Evolutionary conservation across 2,888 invertebrate species (phyloP).

Genomic region (Iselma pallidipennis): DNA sequence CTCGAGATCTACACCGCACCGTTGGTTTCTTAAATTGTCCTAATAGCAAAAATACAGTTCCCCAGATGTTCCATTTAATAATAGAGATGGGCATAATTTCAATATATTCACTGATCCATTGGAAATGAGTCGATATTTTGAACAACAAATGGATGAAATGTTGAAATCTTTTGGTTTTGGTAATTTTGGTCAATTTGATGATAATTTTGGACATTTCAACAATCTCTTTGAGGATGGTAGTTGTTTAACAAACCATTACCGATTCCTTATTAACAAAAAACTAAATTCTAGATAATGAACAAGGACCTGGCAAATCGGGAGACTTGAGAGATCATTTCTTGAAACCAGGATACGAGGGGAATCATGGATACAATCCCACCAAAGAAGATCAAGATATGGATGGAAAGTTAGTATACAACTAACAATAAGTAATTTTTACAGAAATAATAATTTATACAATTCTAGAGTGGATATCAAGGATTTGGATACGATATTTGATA

Average conservation of each 20-base stretch:
- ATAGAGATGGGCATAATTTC: constrained; percentile 48
- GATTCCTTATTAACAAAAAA: neutral
- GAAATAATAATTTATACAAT: neutral
- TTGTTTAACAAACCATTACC: neutral
- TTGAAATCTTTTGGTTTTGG: constrained; percentile 57
- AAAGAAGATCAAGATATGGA: constrained; percentile 53
- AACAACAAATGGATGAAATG: constrained; percentile 63
- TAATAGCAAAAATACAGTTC: neutral
- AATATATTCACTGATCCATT: constrained; percentile 63
- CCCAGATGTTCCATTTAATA: neutral
- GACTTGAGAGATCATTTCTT: constrained; percentile 60
- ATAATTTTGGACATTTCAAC: neutral
- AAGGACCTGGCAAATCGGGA: constrained; percentile 25
- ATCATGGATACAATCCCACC: constrained; percentile 5
- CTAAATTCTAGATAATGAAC: constrained; percentile 11
- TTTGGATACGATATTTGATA: constrained; percentile 37
- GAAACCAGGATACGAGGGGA: constrained; percentile 57
- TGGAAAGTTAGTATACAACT: constrained; percentile 57
- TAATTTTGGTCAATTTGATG: constrained; percentile 17
- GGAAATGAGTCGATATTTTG: constrained; percentile 65
- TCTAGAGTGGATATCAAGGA: constrained; percentile 40
- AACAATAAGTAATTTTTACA: neutral
- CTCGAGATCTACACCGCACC: too few species aligned
- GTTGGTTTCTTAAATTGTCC: too few species aligned
- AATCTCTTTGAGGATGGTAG: neutral